Conservation (phyloP, 1,140 invertebrate genomes). For the Drosophila ohnishii region DNA sequence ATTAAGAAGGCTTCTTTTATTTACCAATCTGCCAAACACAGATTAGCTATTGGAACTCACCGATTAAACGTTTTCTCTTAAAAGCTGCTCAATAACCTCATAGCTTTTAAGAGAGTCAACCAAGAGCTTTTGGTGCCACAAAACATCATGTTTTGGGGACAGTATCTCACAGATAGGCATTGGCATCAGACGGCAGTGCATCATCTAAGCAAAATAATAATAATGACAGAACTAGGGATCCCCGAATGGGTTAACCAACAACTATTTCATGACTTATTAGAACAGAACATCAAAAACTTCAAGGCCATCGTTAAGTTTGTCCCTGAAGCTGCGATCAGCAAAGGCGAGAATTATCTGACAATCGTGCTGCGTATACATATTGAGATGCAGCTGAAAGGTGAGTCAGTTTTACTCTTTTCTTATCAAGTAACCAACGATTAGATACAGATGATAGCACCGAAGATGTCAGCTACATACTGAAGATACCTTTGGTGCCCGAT, state of each 20-base stretch:
- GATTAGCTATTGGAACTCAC: not conserved
- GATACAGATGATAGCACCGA: conserved; percentile 46
- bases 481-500: conserved; percentile 61
- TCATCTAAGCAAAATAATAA: not conserved
- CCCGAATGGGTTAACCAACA: conserved; percentile 83
- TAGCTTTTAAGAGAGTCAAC: conserved; percentile 6
- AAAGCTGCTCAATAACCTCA: not conserved
- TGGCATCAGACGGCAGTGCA: conserved; percentile 6
- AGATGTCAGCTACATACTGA: conserved; percentile 60
- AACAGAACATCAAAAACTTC: conserved; percentile 70
- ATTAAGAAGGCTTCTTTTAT: not conserved
- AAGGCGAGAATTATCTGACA: conserved; percentile 72
- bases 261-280: conserved; percentile 82
- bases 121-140: conserved; percentile 15
- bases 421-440: conserved; percentile 1
- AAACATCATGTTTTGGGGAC: conserved; percentile 1
- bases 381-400: conserved; percentile 59
- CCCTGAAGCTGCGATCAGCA: conserved; percentile 47
- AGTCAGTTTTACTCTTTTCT: not conserved
- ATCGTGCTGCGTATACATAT: conserved; percentile 65
- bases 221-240: conserved; percentile 27
- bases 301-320: conserved; percentile 49
- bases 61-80: not conserved
- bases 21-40: not conserved
- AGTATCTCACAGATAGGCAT: conserved; percentile 9